Evolutionary conservation across 23 tunicate genomes (phyloP).

Genomic region (Styela clava): DNA sequence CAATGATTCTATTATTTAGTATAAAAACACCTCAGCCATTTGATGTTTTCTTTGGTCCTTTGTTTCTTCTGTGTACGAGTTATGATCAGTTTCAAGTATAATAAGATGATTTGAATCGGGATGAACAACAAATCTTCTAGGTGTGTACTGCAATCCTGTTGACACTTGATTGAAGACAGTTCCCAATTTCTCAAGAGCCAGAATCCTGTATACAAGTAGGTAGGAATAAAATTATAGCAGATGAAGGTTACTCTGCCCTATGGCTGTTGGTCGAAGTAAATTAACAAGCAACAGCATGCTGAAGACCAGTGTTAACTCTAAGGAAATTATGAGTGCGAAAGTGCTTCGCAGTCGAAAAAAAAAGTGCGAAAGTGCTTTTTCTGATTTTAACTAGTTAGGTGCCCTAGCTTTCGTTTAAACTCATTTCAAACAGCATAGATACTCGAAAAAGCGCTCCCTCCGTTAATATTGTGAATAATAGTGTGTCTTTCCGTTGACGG

Average conservation of each 20-base stretch:
- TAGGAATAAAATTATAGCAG: background rate
- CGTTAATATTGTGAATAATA: no score
- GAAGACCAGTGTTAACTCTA: no score
- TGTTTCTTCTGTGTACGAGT: conserved; percentile 84
- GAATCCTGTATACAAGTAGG: conserved; percentile 78
- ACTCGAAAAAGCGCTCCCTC: no score
- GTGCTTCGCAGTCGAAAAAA: no score
- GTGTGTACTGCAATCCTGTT: conserved; percentile 84
- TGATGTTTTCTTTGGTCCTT: conserved; percentile 78
- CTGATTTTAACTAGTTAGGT: no score
- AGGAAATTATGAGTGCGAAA: no score
- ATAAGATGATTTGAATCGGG: conserved; percentile 49
- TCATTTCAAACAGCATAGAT: no score
- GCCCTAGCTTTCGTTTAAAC: no score
- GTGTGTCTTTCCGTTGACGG: no score
- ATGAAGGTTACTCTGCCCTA: background rate
- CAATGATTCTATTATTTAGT: no score
- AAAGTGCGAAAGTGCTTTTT: no score
- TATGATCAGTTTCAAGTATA: conserved; percentile 86
- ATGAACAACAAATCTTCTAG: conserved; percentile 80
- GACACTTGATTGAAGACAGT: conserved; percentile 96
- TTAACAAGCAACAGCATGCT: background rate
- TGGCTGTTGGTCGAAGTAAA: background rate
- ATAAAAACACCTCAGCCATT: conserved; percentile 95
- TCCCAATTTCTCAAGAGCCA: conserved; percentile 97